Conservation (phyloP, 2,113 vertebrate genomes). For the Clarias gariepinus region DNA sequence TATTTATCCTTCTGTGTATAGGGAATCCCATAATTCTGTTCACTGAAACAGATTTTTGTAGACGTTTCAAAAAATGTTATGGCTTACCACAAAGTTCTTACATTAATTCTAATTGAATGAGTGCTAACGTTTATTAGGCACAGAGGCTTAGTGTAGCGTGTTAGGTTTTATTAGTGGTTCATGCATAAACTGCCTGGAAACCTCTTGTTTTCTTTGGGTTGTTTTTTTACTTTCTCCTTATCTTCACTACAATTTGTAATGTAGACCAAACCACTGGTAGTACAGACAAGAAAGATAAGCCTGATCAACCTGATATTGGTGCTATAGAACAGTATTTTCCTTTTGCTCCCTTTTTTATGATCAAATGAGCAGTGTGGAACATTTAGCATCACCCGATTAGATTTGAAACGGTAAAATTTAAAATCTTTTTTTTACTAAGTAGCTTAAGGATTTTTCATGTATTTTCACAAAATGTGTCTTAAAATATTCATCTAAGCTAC, state of each 20-base stretch:
- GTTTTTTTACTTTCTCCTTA: background rate
- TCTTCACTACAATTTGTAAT: background rate
- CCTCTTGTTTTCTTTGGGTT: background rate
- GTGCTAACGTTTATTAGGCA: background rate
- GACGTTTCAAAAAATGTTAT: background rate
- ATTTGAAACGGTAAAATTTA: background rate
- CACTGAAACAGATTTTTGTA: background rate
- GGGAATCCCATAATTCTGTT: background rate
- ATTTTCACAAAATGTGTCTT: background rate
- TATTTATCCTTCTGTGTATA: background rate
- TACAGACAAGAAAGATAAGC: background rate
- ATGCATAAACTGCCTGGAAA: background rate
- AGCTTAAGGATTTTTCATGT: background rate
- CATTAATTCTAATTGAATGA: background rate
- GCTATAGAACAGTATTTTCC: background rate
- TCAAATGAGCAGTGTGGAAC: background rate
- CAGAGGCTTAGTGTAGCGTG: background rate
- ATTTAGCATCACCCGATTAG: background rate
- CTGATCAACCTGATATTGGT: background rate
- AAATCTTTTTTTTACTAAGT: background rate
- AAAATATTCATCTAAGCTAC: background rate
- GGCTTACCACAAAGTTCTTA: background rate
- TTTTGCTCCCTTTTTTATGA: background rate
- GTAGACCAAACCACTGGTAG: background rate
- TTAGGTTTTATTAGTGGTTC: background rate